phyloP scores from a whole-genome alignment of 2,888 invertebrate species.

The Leptura quadrifasciata region DNA sequence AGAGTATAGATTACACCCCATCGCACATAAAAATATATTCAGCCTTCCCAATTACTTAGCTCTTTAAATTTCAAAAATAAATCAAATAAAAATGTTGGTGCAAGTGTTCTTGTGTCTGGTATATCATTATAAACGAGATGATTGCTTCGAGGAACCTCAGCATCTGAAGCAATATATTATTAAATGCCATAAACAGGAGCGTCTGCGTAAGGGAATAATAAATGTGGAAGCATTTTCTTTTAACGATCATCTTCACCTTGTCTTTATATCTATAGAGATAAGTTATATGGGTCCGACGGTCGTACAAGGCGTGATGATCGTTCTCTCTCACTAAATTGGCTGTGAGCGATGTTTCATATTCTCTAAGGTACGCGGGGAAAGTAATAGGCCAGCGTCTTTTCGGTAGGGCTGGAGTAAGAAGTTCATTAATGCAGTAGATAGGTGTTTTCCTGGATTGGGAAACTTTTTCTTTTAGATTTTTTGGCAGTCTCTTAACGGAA shows the following conservation, averaged over 20 bases:
- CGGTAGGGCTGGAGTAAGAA: background rate
- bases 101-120: background rate
- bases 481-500: too few relatives aligned
- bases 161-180: conserved; percentile 36
- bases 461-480: too few relatives aligned
- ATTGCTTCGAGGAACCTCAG: conserved; percentile 13
- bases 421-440: conserved; percentile 16
- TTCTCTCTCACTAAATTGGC: conserved; percentile 29
- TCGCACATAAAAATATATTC: background rate
- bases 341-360: conserved; percentile 20
- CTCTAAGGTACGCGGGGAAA: conserved; percentile 20
- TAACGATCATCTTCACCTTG: conserved; percentile 42
- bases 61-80: background rate
- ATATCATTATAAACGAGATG: conserved; percentile 9
- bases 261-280: conserved; percentile 34
- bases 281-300: conserved; percentile 27
- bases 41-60: background rate
- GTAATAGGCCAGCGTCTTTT: background rate
- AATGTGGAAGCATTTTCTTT: conserved; percentile 41
- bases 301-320: conserved; percentile 27
- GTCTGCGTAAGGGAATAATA: conserved; percentile 41
- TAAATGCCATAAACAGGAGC: conserved; percentile 44
- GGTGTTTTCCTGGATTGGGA: too few relatives aligned
- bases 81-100: background rate
- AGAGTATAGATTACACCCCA: too few relatives aligned